Conservation (phyloP, 1,140 invertebrate species). For the Muscidifurax raptorellus region DNA sequence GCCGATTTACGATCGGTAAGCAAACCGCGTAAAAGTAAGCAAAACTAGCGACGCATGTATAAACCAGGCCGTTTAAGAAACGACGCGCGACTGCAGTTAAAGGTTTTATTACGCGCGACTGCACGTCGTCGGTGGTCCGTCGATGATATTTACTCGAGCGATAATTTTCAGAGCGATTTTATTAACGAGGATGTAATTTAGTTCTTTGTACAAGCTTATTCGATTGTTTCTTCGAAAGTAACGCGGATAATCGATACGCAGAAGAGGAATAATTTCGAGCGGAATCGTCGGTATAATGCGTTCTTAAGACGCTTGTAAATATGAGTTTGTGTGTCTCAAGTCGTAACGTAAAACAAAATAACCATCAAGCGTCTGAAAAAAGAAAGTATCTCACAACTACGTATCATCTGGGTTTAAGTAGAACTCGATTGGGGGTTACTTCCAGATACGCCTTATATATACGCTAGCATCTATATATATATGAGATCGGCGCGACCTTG, state of each 20-base stretch:
- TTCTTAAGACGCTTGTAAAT: background rate
- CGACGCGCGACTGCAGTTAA: background rate
- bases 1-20: slow-evolving; percentile 41
- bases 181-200: background rate
- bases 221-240: background rate
- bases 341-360: too few species aligned
- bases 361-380: too few species aligned
- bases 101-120: slow-evolving; percentile 3
- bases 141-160: slow-evolving; percentile 16
- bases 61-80: slow-evolving; percentile 32
- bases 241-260: background rate
- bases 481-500: slow-evolving; percentile 22
- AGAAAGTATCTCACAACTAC: too few species aligned
- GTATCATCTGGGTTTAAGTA: slow-evolving; percentile 49
- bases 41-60: slow-evolving; percentile 1
- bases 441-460: slow-evolving; percentile 49
- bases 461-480: background rate
- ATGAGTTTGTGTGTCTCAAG: background rate
- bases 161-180: background rate
- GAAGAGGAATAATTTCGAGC: background rate
- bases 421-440: slow-evolving; percentile 57
- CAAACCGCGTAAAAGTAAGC: background rate
- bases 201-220: background rate
- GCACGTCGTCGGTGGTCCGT: background rate
- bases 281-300: background rate